Percentiles rank a stretch among this genome's conserved stretches.
phyloP scores from a whole-genome alignment of 2,888 invertebrate species.

The Xestia rhomboidea region DNA sequence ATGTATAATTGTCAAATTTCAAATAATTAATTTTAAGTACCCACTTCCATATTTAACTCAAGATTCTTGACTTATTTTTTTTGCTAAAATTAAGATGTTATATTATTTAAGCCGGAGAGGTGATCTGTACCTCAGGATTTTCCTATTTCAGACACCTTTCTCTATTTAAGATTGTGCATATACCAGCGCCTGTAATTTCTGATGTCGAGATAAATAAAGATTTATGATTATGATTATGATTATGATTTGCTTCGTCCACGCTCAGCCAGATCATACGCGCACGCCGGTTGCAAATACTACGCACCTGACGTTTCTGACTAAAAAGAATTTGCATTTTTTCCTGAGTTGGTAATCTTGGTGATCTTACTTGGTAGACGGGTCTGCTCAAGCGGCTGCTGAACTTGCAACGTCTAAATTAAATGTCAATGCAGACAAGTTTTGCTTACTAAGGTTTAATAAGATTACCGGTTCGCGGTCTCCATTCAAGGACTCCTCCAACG shows the following conservation, averaged over 20 bases:
- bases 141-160: too few relatives aligned
- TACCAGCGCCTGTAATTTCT: too few relatives aligned
- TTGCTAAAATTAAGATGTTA: too few relatives aligned
- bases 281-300: background rate
- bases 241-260: background rate
- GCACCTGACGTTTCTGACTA: background rate
- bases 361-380: background rate
- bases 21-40: too few relatives aligned
- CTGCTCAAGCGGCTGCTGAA: conserved; percentile 2
- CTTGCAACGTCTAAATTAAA: conserved; percentile 33
- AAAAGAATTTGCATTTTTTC: background rate
- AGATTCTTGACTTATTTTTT: too few relatives aligned
- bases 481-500: conserved; percentile 43
- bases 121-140: too few relatives aligned
- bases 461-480: conserved; percentile 23
- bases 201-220: too few relatives aligned
- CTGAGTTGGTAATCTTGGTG: background rate
- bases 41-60: too few relatives aligned
- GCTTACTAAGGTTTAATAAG: conserved; percentile 27
- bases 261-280: background rate
- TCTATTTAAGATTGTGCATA: too few relatives aligned
- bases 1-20: too few relatives aligned
- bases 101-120: too few relatives aligned
- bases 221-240: too few relatives aligned
- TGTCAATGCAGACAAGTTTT: conserved; percentile 42